These are phyloP conservation scores for Drosophila engyochracea DNA, from an alignment of 2,888 invertebrate species.

Conservation along the genomic window DNA sequence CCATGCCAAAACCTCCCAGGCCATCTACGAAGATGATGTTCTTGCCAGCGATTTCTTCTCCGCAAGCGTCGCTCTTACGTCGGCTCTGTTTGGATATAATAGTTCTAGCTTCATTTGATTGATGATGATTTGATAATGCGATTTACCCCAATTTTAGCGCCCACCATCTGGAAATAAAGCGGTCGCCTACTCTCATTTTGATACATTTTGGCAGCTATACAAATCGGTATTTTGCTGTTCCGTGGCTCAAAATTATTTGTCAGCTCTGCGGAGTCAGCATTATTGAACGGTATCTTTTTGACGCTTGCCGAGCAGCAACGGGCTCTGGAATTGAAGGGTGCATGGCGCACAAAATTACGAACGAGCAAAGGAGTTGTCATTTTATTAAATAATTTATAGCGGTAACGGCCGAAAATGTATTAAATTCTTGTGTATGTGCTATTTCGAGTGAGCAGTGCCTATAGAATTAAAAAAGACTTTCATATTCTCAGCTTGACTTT, in stretches of 20 bases:
- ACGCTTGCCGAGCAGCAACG: background rate
- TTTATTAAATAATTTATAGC: background rate
- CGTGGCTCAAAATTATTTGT: background rate
- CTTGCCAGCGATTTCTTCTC: constrained; percentile 44
- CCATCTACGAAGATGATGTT: constrained; percentile 76
- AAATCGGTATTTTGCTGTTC: background rate
- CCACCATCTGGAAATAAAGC: background rate
- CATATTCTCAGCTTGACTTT: background rate
- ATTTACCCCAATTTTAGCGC: background rate
- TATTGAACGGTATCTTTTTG: background rate
- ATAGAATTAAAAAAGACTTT: background rate
- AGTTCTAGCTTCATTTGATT: background rate
- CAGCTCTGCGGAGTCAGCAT: background rate
- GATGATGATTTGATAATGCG: background rate
- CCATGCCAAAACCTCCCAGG: constrained; percentile 78
- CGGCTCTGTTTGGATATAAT: background rate
- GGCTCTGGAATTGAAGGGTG: background rate
- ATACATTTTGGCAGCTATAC: background rate
- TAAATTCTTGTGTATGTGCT: background rate
- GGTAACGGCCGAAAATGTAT: background rate
- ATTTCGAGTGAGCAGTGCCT: background rate
- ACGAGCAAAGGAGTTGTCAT: background rate
- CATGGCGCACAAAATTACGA: background rate
- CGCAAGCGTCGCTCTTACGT: background rate
- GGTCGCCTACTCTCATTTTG: background rate